Conservation (phyloP, 1,140 invertebrate genomes). For the Bombus superbus region DNA sequence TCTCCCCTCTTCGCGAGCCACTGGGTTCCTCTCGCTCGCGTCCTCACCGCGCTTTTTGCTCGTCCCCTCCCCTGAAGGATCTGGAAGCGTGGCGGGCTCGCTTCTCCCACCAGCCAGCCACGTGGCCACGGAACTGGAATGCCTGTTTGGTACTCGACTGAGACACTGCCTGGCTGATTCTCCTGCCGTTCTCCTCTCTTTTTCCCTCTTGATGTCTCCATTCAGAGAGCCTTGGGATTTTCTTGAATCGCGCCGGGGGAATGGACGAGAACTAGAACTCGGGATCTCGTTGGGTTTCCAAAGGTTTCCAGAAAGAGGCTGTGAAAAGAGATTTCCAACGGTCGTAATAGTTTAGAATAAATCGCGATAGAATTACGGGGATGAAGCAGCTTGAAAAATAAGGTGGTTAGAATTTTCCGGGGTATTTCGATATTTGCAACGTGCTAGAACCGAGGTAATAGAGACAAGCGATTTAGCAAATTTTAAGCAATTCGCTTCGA, state of each 20-base stretch:
- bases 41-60: slow-evolving; percentile 30
- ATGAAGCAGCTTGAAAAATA: neutral
- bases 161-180: neutral
- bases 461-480: too few relatives aligned
- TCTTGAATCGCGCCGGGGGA: neutral
- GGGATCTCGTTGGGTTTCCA: neutral
- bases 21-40: neutral
- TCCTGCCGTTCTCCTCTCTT: neutral
- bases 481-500: neutral
- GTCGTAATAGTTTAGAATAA: neutral
- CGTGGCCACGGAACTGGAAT: slow-evolving; percentile 38
- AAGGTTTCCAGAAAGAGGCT: neutral
- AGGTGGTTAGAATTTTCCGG: neutral
- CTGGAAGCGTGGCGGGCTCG: slow-evolving; percentile 38
- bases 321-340: neutral
- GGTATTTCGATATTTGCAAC: neutral
- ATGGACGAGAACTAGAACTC: neutral
- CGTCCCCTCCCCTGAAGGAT: neutral
- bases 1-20: neutral
- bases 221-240: neutral
- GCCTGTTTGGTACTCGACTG: neutral
- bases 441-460: too few relatives aligned
- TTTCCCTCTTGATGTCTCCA: neutral
- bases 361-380: neutral
- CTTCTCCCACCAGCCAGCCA: slow-evolving; percentile 39